Percentiles rank a stretch among this genome's conserved stretches.
These are phyloP conservation scores for Struthio camelus DNA, from an alignment of 2,113 vertebrate species.

Conservation along the genomic window DNA sequence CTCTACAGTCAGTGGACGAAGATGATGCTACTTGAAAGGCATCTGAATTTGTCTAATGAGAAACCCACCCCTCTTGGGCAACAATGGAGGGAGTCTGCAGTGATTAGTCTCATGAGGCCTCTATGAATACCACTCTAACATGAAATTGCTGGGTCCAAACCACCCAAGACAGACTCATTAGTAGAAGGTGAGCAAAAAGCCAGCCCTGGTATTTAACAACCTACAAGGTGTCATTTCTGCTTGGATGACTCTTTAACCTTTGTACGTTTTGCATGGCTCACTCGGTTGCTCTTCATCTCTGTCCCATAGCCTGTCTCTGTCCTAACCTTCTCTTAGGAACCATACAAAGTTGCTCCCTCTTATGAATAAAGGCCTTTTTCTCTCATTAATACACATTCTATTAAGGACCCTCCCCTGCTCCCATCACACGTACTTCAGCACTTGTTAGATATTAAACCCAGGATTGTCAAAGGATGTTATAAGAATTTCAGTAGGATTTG, in stretches of 20 bases:
- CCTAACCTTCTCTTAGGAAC: background rate
- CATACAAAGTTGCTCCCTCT: background rate
- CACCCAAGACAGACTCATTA: background rate
- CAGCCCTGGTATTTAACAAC: background rate
- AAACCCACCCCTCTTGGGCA: background rate
- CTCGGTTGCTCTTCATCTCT: background rate
- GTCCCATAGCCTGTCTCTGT: background rate
- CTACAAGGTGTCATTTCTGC: background rate
- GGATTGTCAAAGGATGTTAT: background rate
- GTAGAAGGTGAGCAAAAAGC: conserved; percentile 1
- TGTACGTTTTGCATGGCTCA: background rate
- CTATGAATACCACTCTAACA: background rate
- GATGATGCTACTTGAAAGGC: background rate
- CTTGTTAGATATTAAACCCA: conserved; percentile 3
- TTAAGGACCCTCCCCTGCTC: background rate
- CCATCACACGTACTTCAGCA: background rate
- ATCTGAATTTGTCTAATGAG: background rate
- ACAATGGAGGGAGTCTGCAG: background rate
- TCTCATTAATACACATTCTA: background rate
- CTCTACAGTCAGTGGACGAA: background rate
- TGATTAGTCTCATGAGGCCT: background rate
- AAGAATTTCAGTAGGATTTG: conserved; percentile 49
- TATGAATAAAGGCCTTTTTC: background rate
- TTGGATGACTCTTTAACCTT: background rate
- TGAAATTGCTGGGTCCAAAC: background rate